phyloP scores from a whole-genome alignment of 2,888 invertebrate species.

The Chrysolina haemoptera region DNA sequence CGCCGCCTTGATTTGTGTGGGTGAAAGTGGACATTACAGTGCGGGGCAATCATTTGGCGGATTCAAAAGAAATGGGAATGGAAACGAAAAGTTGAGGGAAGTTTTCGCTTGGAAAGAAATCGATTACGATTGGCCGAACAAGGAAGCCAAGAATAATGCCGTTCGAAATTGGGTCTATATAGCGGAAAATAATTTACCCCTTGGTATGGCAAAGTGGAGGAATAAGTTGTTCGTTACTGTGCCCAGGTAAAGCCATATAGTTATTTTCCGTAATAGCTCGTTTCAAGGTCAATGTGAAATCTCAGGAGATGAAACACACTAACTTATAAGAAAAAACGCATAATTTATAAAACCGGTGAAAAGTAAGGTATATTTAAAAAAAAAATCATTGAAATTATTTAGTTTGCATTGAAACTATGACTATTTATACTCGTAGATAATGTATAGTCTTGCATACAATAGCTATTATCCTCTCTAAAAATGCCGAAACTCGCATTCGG shows the following conservation, averaged over 20 bases:
- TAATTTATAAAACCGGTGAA: too few relatives aligned
- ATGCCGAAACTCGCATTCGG: too few relatives aligned
- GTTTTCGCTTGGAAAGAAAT: constrained; percentile 81
- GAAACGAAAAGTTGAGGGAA: constrained; percentile 70
- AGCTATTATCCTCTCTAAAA: too few relatives aligned
- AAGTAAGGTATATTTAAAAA: too few relatives aligned
- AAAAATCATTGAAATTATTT: too few relatives aligned
- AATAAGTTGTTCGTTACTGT: constrained; percentile 81
- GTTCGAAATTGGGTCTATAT: constrained; percentile 75
- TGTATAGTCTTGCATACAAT: too few relatives aligned
- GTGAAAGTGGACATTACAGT: constrained; percentile 2
- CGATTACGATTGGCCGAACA: constrained; percentile 78
- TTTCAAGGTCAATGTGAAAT: too few relatives aligned
- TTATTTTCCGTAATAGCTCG: neutral
- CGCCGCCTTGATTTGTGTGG: neutral
- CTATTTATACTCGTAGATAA: too few relatives aligned
- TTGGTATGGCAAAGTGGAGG: constrained; percentile 81
- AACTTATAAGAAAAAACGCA: too few relatives aligned
- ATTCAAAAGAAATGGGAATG: constrained; percentile 1
- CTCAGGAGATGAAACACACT: too few relatives aligned
- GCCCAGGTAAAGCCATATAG: constrained; percentile 71
- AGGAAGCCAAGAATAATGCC: constrained; percentile 74
- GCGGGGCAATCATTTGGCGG: neutral
- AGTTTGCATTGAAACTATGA: too few relatives aligned
- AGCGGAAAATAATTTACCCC: constrained; percentile 78